phyloP scores from a whole-genome alignment of 2,797 vertebrate genomes.

The Bradypodion pumilum region DNA sequence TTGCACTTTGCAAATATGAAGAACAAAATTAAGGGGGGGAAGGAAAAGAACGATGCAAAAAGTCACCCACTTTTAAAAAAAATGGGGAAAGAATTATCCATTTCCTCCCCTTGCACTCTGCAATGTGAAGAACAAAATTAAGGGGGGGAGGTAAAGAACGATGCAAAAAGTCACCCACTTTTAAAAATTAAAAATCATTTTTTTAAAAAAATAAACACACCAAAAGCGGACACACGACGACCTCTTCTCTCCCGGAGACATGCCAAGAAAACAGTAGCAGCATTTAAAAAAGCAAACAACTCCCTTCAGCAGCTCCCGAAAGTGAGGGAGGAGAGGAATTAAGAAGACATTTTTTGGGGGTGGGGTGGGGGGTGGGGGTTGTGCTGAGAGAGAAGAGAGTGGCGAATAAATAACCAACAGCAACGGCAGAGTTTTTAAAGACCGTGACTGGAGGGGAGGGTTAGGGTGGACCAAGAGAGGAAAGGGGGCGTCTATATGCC shows the following conservation, averaged over 20 bases:
- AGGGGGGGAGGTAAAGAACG: too few relatives aligned
- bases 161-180: too few relatives aligned
- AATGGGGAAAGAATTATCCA: too few relatives aligned
- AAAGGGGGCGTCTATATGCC: slow-evolving; percentile 26
- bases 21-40: too few relatives aligned
- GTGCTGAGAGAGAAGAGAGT: not conserved
- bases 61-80: too few relatives aligned
- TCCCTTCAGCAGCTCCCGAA: slow-evolving; percentile 24
- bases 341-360: not conserved
- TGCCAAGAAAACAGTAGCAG: not conserved
- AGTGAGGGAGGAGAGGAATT: slow-evolving; percentile 10
- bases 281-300: slow-evolving; percentile 10
- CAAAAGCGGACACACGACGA: slow-evolving; percentile 2
- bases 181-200: too few relatives aligned
- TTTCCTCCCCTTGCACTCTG: too few relatives aligned
- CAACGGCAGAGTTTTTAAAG: not conserved
- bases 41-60: too few relatives aligned
- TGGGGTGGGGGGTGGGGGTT: too few relatives aligned
- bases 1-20: too few relatives aligned
- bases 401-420: not conserved
- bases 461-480: slow-evolving; percentile 27
- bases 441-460: not conserved
- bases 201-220: not conserved
- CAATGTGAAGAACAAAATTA: too few relatives aligned
- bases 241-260: not conserved